A percentile compares a stretch with the other conserved stretches of the same genome.
phyloP scores from a whole-genome alignment of 2,888 invertebrate genomes.

The Coelopa pilipes region DNA sequence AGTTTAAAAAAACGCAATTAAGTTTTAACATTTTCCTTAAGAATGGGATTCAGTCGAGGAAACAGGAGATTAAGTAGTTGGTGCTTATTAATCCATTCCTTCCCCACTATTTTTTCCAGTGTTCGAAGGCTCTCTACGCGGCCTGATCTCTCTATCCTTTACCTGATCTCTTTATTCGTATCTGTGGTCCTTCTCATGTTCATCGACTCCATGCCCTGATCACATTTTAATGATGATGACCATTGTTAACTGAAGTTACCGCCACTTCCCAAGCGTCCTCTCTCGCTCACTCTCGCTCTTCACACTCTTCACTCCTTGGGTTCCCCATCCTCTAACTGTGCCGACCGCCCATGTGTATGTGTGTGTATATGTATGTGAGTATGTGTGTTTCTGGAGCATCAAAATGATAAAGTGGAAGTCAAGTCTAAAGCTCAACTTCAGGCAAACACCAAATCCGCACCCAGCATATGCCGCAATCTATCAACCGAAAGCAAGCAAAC shows the following conservation, averaged over 20 bases:
- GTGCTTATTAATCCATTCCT: background rate
- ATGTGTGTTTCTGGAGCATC: slow-evolving; percentile 16
- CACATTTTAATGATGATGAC: slow-evolving; percentile 66
- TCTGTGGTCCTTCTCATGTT: too few species aligned
- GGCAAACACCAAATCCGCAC: slow-evolving; percentile 24
- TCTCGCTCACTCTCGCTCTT: background rate
- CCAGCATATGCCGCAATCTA: slow-evolving; percentile 9
- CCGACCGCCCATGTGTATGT: background rate
- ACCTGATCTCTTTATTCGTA: background rate
- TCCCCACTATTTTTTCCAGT: background rate
- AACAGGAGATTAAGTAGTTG: too few species aligned
- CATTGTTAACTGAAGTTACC: slow-evolving; percentile 65
- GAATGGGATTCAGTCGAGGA: too few species aligned
- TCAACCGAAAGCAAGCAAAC: background rate
- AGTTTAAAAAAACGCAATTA: background rate
- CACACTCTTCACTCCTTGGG: background rate
- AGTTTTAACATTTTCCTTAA: background rate
- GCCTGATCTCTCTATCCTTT: background rate
- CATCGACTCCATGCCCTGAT: slow-evolving; percentile 53
- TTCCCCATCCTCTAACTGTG: background rate
- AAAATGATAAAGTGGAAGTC: slow-evolving; percentile 36
- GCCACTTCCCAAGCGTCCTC: slow-evolving; percentile 47
- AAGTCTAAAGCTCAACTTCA: slow-evolving; percentile 15
- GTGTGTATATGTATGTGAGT: background rate
- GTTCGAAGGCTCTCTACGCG: background rate